phyloP scores from a whole-genome alignment of 1,140 invertebrate genomes.

The Drosophila pachea region DNA sequence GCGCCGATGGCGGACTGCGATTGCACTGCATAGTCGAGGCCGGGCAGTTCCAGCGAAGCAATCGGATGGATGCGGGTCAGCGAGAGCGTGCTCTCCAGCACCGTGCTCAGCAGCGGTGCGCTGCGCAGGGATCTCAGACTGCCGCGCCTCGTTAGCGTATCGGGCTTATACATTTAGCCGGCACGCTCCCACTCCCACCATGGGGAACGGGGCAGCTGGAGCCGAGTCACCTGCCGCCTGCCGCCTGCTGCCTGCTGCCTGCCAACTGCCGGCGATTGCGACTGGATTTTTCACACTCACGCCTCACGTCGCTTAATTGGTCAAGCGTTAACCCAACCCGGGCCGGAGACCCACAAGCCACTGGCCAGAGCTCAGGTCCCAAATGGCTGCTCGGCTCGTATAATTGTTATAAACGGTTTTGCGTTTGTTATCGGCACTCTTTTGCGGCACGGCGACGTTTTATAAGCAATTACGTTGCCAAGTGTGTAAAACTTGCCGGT shows the following conservation, averaged over 20 bases:
- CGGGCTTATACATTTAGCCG: constrained; percentile 76
- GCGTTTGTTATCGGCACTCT: constrained; percentile 23
- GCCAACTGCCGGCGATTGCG: background rate
- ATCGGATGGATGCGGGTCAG: constrained; percentile 78
- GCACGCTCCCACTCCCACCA: constrained; percentile 2
- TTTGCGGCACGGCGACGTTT: constrained; percentile 27
- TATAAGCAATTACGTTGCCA: constrained; percentile 67
- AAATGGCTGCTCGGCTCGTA: constrained; percentile 21
- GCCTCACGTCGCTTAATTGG: constrained; percentile 3
- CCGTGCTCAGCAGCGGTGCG: constrained; percentile 75
- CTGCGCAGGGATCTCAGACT: constrained; percentile 78
- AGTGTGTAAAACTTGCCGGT: constrained; percentile 65
- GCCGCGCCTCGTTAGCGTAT: constrained; percentile 74
- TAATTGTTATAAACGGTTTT: constrained; percentile 48
- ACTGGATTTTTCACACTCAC: constrained; percentile 17
- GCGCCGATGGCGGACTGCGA: constrained; percentile 67
- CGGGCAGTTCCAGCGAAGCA: constrained; percentile 75
- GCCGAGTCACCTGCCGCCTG: background rate
- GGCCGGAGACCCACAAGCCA: background rate
- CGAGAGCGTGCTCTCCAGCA: constrained; percentile 76
- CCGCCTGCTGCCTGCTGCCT: no score
- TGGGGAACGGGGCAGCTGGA: background rate
- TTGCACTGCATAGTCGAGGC: constrained; percentile 75
- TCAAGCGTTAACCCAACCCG: constrained; percentile 7
- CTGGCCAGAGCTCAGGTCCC: background rate